phyloP scores from a whole-genome alignment of 2,888 invertebrate genomes.

The Orchestes rusci region DNA sequence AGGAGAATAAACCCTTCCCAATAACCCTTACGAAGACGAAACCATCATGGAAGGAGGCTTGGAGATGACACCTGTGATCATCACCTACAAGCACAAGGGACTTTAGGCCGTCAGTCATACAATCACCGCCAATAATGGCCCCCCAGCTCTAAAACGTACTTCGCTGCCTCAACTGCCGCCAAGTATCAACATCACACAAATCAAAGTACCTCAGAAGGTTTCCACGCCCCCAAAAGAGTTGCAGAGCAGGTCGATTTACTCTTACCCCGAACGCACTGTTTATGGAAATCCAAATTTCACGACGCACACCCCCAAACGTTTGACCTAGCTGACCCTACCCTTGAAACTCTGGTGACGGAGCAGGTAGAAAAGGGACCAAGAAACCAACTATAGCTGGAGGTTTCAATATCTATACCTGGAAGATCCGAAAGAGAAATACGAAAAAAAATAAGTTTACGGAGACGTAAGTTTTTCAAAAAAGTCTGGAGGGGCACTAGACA shows the following conservation, averaged over 20 bases:
- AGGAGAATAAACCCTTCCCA: conserved; percentile 52
- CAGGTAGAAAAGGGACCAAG: no score
- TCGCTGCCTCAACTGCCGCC: conserved; percentile 42
- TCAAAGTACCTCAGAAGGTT: conserved; percentile 25
- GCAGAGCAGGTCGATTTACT: conserved; percentile 60
- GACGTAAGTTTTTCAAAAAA: no score
- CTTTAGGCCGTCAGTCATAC: conserved; percentile 39
- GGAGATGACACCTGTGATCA: conserved; percentile 57
- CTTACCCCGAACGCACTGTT: conserved; percentile 56
- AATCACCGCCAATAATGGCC: conserved; percentile 34
- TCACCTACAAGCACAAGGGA: conserved; percentile 33
- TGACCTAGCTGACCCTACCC: no score
- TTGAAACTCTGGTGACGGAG: no score
- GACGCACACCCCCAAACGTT: conserved; percentile 43
- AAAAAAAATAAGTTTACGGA: no score
- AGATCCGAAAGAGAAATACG: no score
- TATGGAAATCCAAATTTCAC: conserved; percentile 60
- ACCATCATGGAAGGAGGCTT: conserved; percentile 55
- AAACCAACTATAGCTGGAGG: no score
- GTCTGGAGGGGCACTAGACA: no score
- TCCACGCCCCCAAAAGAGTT: conserved; percentile 50
- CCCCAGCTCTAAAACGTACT: conserved; percentile 32
- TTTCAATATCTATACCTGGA: no score
- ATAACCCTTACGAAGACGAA: conserved; percentile 53
- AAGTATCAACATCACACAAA: conserved; percentile 26